Evolutionary conservation across 2,888 invertebrate species (phyloP).

Genomic region (Oegoconia quadripuncta): DNA sequence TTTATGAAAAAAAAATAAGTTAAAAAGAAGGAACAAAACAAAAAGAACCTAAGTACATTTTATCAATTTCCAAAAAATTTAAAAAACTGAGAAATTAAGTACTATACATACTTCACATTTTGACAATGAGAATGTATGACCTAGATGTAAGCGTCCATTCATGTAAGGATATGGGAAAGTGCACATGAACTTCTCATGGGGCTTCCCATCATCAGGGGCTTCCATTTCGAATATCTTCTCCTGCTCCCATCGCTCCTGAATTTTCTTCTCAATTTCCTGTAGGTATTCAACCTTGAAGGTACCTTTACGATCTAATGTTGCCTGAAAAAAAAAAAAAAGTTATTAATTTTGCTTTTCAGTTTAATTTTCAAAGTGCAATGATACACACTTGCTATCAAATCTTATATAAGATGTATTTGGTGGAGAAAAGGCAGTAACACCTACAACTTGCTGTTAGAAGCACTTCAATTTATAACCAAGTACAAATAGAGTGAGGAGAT

Average conservation of each 20-base stretch:
- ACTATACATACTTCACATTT: slow-evolving; percentile 90
- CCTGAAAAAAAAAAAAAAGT: slow-evolving; percentile 37
- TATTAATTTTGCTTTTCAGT: no score
- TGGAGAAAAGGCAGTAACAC: no score
- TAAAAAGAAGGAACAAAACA: no score
- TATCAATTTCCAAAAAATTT: neutral
- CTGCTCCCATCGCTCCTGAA: slow-evolving; percentile 92
- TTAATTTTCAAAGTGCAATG: no score
- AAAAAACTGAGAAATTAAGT: neutral
- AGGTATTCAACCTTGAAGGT: slow-evolving; percentile 97
- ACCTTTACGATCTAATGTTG: slow-evolving; percentile 84
- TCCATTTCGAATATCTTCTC: slow-evolving; percentile 90
- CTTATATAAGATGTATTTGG: no score
- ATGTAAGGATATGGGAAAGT: slow-evolving; percentile 99
- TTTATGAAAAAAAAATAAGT: slow-evolving; percentile 10
- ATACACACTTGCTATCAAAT: no score
- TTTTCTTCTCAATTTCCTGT: slow-evolving; percentile 90
- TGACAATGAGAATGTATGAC: slow-evolving; percentile 97
- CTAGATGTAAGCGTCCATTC: slow-evolving; percentile 98
- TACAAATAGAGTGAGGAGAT: no score
- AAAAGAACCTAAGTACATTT: neutral
- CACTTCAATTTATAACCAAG: no score
- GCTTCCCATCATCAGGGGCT: slow-evolving; percentile 82
- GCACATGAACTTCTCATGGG: slow-evolving; percentile 91
- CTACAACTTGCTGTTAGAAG: no score